These are phyloP conservation scores for Neostethus bicornis DNA, from an alignment of 2,797 vertebrate species.

Conservation along the genomic window DNA sequence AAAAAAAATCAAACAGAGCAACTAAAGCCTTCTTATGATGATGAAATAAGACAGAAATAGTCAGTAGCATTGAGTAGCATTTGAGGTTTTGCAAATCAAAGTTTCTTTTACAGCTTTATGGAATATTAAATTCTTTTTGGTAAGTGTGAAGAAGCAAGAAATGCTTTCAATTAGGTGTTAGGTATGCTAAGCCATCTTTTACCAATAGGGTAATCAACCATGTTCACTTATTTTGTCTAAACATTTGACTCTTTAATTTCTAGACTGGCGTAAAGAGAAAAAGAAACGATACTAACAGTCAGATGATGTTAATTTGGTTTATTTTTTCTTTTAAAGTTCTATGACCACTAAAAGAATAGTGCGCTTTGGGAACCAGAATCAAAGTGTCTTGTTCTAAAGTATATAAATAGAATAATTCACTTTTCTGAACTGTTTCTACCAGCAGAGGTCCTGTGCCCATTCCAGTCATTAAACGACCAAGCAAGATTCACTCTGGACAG, in stretches of 20 bases:
- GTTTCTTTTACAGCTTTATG: conserved; percentile 11
- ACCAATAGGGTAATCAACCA: not conserved
- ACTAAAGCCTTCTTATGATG: conserved; percentile 7
- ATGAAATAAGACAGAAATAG: conserved; percentile 12
- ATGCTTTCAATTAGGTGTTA: conserved; percentile 7
- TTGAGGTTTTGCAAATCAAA: conserved; percentile 4
- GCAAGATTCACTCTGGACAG: too few relatives aligned
- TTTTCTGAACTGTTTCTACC: too few relatives aligned
- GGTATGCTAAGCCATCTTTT: not conserved
- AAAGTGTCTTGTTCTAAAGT: too few relatives aligned
- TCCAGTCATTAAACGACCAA: too few relatives aligned
- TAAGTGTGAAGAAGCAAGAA: conserved; percentile 19
- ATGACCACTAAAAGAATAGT: too few relatives aligned
- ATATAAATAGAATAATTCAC: too few relatives aligned
- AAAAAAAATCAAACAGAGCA: conserved; percentile 3
- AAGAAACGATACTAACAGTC: too few relatives aligned
- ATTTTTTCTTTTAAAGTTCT: too few relatives aligned
- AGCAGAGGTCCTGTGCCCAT: too few relatives aligned
- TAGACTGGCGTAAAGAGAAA: too few relatives aligned
- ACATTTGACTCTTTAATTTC: not conserved
- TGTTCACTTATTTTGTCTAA: not conserved
- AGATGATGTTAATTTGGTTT: too few relatives aligned
- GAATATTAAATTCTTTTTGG: conserved; percentile 10
- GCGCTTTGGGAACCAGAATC: too few relatives aligned
- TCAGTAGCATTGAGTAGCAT: conserved; percentile 3